A percentile compares a stretch with the other conserved stretches of the same genome.
Evolutionary conservation across 2,888 invertebrate genomes (phyloP).

Genomic region (Marronus borbonicus): DNA sequence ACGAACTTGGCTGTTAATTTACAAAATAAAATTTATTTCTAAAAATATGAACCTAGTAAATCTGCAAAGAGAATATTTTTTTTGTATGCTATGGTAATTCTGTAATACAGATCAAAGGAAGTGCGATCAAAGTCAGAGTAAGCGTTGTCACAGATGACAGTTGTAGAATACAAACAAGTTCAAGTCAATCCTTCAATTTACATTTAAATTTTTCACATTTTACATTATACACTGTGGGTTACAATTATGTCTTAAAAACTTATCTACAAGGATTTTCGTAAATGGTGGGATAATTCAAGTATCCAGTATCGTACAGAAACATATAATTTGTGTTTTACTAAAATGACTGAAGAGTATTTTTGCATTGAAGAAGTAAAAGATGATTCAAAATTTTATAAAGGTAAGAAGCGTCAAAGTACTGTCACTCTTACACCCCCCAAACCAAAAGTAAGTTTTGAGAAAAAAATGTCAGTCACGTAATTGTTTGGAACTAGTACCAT

Average conservation of each 20-base stretch:
- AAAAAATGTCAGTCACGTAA: not conserved
- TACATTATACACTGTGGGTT: slow-evolving; percentile 50
- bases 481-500: too few relatives aligned
- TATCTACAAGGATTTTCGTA: slow-evolving; percentile 51
- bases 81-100: not conserved
- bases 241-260: slow-evolving; percentile 52
- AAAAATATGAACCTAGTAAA: too few relatives aligned
- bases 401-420: slow-evolving; percentile 48
- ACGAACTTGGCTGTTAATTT: too few relatives aligned
- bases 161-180: slow-evolving; percentile 49
- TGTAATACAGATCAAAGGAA: too few relatives aligned
- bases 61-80: too few relatives aligned
- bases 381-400: slow-evolving; percentile 53
- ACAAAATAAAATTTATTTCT: too few relatives aligned
- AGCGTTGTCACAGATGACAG: slow-evolving; percentile 39
- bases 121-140: slow-evolving; percentile 20
- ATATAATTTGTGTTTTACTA: slow-evolving; percentile 47
- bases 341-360: slow-evolving; percentile 59
- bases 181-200: slow-evolving; percentile 47
- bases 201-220: slow-evolving; percentile 47
- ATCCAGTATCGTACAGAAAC: slow-evolving; percentile 47
- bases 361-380: slow-evolving; percentile 56
- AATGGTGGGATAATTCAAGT: slow-evolving; percentile 52
- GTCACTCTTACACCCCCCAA: not conserved
- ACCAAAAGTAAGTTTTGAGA: not conserved